Percentiles rank a stretch among this genome's conserved stretches.
Evolutionary conservation across 2,797 vertebrate species (phyloP).

Genomic region (Hemitrygon akajei): DNA sequence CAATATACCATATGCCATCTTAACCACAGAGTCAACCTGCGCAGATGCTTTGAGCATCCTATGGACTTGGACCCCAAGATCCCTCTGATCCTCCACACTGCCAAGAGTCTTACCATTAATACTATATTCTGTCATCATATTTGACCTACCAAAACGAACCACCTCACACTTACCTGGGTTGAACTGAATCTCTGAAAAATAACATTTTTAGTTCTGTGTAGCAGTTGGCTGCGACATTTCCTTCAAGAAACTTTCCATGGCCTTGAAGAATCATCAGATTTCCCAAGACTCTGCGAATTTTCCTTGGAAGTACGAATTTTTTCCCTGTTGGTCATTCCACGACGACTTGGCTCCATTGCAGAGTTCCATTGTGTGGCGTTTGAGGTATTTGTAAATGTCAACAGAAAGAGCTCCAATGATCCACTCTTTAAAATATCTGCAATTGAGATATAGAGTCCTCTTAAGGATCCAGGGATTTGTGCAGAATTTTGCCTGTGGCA

Average conservation of each 20-base stretch:
- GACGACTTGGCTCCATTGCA: no score
- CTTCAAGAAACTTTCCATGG: not conserved
- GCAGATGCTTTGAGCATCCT: no score
- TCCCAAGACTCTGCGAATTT: not conserved
- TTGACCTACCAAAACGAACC: no score
- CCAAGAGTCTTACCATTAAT: no score
- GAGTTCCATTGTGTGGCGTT: not conserved
- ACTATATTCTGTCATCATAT: no score
- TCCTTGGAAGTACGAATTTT: not conserved
- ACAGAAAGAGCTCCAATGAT: not conserved
- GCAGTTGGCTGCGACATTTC: not conserved
- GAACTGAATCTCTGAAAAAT: no score
- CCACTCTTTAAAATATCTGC: not conserved
- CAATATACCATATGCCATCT: no score
- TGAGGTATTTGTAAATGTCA: not conserved
- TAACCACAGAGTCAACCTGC: no score
- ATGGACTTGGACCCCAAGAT: no score
- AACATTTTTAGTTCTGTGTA: no score
- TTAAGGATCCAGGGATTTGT: not conserved
- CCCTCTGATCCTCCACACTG: no score
- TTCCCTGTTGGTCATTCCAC: not conserved
- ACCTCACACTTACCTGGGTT: no score
- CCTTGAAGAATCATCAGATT: not conserved
- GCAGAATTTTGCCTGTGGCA: not conserved
- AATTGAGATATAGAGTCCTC: not conserved